A percentile compares a stretch with the other conserved stretches of the same genome.
These are phyloP conservation scores for Rhegmatorhina hoffmannsi DNA, from an alignment of 2,113 vertebrate species.

Conservation along the genomic window DNA sequence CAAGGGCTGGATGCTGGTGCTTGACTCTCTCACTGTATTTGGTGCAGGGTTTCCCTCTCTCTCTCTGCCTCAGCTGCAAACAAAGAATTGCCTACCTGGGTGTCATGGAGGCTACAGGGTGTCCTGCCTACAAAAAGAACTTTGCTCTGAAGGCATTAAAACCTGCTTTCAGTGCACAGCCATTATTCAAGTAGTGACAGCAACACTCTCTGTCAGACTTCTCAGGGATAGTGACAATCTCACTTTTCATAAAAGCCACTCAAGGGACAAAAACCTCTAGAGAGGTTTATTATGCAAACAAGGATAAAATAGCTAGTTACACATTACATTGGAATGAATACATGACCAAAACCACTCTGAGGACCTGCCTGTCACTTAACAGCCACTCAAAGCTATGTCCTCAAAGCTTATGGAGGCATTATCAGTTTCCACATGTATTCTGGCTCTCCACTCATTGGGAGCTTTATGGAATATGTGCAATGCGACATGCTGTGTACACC, in stretches of 20 bases:
- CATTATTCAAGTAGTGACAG: background rate
- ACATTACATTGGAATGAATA: background rate
- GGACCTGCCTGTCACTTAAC: background rate
- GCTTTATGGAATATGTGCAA: background rate
- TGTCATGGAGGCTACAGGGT: background rate
- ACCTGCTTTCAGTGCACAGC: background rate
- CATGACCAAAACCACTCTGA: background rate
- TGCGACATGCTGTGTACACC: rapidly evolving
- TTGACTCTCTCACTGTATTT: background rate
- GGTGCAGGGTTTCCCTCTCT: background rate
- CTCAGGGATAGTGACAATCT: background rate
- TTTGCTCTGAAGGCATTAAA: background rate
- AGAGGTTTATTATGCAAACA: background rate
- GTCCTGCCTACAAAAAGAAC: background rate
- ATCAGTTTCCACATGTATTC: rapidly evolving
- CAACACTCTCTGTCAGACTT: background rate
- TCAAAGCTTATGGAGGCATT: background rate
- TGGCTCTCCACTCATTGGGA: background rate
- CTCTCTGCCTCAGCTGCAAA: background rate
- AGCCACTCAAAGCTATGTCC: background rate
- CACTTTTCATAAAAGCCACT: background rate
- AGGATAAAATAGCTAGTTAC: background rate
- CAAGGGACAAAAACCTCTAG: background rate
- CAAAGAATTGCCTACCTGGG: background rate
- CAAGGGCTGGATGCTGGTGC: background rate